A percentile compares a stretch with the other conserved stretches of the same genome.
These are phyloP conservation scores for Ommatoiulus sabulosus DNA, from an alignment of 2,888 invertebrate genomes.

Conservation along the genomic window DNA sequence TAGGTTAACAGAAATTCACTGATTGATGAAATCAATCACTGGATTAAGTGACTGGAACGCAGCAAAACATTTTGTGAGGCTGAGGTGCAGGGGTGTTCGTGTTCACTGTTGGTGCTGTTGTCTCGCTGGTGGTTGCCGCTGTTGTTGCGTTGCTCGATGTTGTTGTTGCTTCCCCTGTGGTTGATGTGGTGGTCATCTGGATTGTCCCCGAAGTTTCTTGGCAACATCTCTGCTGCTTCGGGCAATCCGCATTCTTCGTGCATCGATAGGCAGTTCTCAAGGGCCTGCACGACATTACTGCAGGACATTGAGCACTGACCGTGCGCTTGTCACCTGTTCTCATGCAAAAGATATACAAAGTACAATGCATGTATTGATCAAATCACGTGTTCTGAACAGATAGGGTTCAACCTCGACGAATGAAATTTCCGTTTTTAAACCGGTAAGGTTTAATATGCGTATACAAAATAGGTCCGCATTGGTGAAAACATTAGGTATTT, in stretches of 20 bases:
- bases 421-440: not conserved
- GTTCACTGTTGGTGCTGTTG: not conserved
- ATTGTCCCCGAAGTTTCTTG: not conserved
- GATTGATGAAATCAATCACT: too few relatives aligned
- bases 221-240: not conserved
- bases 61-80: not conserved
- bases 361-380: too few relatives aligned
- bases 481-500: too few relatives aligned
- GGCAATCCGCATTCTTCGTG: not conserved
- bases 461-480: too few relatives aligned
- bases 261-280: not conserved
- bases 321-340: not conserved
- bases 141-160: not conserved
- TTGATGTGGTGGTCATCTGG: not conserved
- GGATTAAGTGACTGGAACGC: not conserved
- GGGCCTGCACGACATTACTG: not conserved
- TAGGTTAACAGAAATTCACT: too few relatives aligned
- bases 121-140: not conserved
- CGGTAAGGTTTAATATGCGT: not conserved
- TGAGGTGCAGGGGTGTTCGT: not conserved
- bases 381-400: too few relatives aligned
- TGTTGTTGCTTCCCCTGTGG: not conserved
- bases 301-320: not conserved
- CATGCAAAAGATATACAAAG: not conserved
- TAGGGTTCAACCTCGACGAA: not conserved